Base-by-base conservation (phyloP, 2,113 vertebrate genomes). In the Rhombomys opimus region DNA sequence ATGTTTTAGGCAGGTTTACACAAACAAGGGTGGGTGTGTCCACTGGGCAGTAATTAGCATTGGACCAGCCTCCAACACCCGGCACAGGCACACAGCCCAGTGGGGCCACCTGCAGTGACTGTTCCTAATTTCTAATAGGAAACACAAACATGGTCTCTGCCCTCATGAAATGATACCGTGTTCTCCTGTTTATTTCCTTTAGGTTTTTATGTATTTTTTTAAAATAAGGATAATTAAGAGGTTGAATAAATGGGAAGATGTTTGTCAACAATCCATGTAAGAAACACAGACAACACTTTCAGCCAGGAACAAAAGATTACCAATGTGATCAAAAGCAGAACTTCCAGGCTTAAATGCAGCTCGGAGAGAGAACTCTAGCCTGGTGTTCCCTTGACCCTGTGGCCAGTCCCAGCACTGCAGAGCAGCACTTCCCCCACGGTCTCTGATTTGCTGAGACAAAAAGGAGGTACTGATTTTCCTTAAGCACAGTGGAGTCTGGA, bases 391-490 rank as follows among this genome's bases (percentile, higher is more conserved):
- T 12, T 46, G 38, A 63, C 20, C 23, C 38, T 86, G 38, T 6
- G 41, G 5, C 11, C 14, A 41, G 25, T 63, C 15, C 38, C 41
- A 67, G 41, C 15, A 41, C 81, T 63, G 7, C 8, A 32, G 11
- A 50, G 27, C 61, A 67, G n/a, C 25, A 27, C 38, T 67, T 32
- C 35, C 32, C 54, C 30, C 61, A 54, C n/a, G 9, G 17, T 72
- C 46, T 72, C 76, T 68, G 86, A 41, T 84, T 32, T 84, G 17
- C 80, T 85, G 63, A 87, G 68, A 87, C 76, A 80, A 94, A 46
- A 52, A 87, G 38, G n/a, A 15, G 46, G 78, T 61, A 78, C 52
- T 67, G 89, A 35, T 72, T 87, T 96, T 90, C 84, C 86, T 88
- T 90, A 91, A 13, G 50, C 87, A 27, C 6, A 75, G 2, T 50